Evolutionary conservation across 1,140 invertebrate species (phyloP).

Genomic region (Bombus superbus): DNA sequence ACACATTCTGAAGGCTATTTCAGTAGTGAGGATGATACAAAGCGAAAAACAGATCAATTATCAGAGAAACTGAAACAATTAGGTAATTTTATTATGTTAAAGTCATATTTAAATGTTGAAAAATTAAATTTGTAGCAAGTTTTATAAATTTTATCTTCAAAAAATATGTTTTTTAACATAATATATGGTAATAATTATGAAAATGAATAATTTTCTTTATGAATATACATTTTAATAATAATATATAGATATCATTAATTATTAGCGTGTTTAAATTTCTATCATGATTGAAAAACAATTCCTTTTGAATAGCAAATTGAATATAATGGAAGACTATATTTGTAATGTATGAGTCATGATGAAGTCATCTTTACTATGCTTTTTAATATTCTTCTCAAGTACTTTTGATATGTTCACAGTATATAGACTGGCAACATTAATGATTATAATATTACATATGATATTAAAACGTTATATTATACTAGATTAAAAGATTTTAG

Average conservation of each 20-base stretch:
- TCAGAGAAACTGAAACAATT: slow-evolving; percentile 73
- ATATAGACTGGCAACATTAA: slow-evolving; percentile 53
- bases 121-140: background rate
- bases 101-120: background rate
- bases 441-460: slow-evolving; percentile 40
- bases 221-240: background rate
- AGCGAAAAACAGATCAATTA: slow-evolving; percentile 72
- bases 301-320: slow-evolving; percentile 24
- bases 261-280: background rate
- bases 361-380: slow-evolving; percentile 61
- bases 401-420: slow-evolving; percentile 46
- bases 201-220: background rate
- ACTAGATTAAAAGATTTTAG: background rate
- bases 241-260: background rate
- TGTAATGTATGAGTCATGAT: slow-evolving; percentile 64
- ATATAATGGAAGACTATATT: slow-evolving; percentile 49
- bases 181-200: background rate
- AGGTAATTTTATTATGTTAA: slow-evolving; percentile 55
- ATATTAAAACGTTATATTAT: slow-evolving; percentile 29
- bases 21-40: slow-evolving; percentile 85
- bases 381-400: slow-evolving; percentile 67
- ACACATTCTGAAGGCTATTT: slow-evolving; percentile 88
- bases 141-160: background rate
- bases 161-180: background rate
- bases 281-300: slow-evolving; percentile 27